These are phyloP conservation scores for Hypercompe scribonia DNA, from an alignment of 2,888 invertebrate species.

Conservation along the genomic window DNA sequence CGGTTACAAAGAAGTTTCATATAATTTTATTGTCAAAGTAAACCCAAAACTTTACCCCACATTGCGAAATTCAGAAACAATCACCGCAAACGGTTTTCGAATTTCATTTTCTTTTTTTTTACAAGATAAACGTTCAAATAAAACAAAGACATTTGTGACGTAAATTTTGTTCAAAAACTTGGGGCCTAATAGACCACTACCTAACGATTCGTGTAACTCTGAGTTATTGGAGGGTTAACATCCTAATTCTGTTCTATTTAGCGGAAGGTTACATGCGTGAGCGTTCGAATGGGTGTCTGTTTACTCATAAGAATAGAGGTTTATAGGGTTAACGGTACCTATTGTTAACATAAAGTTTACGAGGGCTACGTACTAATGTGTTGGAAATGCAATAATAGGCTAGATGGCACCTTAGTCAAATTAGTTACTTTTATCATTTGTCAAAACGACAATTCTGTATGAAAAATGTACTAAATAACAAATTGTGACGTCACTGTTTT, in stretches of 20 bases:
- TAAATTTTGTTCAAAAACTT: slow-evolving; percentile 35
- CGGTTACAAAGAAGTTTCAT: not conserved
- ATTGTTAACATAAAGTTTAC: not conserved
- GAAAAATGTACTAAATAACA: too few relatives aligned
- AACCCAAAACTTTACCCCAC: not conserved
- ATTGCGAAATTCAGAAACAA: slow-evolving; percentile 14
- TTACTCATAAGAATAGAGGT: slow-evolving; percentile 31
- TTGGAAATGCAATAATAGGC: too few relatives aligned
- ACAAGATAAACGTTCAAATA: slow-evolving; percentile 33
- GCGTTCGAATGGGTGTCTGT: slow-evolving; percentile 32
- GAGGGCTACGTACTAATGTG: not conserved
- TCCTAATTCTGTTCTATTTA: slow-evolving; percentile 61
- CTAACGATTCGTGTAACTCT: slow-evolving; percentile 58
- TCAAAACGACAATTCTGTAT: too few relatives aligned
- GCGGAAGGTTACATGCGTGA: slow-evolving; percentile 53
- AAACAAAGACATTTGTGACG: slow-evolving; percentile 18
- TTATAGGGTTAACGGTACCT: slow-evolving; percentile 4
- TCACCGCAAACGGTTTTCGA: slow-evolving; percentile 19
- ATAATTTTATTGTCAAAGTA: slow-evolving; percentile 14
- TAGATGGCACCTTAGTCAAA: too few relatives aligned
- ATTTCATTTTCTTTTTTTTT: slow-evolving; percentile 22
- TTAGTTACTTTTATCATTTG: too few relatives aligned
- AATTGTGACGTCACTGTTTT: too few relatives aligned
- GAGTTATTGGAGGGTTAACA: slow-evolving; percentile 58
- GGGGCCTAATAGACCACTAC: slow-evolving; percentile 34